Conservation (phyloP, 2,797 vertebrate genomes). For the Benthosema pterotum region DNA sequence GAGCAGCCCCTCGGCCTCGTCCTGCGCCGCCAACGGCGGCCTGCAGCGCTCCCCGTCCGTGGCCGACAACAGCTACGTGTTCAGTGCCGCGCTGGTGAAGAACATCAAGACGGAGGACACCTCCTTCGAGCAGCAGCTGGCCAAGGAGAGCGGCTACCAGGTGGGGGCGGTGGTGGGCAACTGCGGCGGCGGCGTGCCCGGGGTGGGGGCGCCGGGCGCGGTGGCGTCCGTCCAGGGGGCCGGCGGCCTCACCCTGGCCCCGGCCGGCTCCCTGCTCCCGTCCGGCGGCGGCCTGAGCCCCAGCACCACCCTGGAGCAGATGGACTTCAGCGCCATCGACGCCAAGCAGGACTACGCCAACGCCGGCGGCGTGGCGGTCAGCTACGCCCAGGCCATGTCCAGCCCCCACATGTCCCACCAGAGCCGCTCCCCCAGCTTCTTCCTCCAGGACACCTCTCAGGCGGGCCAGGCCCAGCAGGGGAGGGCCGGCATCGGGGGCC, state of each 20-base stretch:
- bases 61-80: slow-evolving; percentile 79
- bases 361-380: slow-evolving; percentile 64
- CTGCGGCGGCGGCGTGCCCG: slow-evolving; percentile 75
- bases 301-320: slow-evolving; percentile 98
- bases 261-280: slow-evolving; percentile 89
- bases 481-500: slow-evolving; percentile 70
- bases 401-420: slow-evolving; percentile 93
- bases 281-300: slow-evolving; percentile 97
- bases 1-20: slow-evolving; percentile 84
- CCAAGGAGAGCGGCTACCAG: slow-evolving; percentile 87
- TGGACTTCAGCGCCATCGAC: slow-evolving; percentile 99
- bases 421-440: slow-evolving; percentile 96
- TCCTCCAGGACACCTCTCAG: slow-evolving; percentile 93
- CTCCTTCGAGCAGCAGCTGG: slow-evolving; percentile 97
- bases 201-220: slow-evolving; percentile 84
- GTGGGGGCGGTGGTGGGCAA: slow-evolving; percentile 77
- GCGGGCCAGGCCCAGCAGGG: slow-evolving; percentile 78
- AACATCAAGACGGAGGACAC: slow-evolving; percentile 98
- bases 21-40: slow-evolving; percentile 74
- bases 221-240: slow-evolving; percentile 82
- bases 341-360: slow-evolving; percentile 95
- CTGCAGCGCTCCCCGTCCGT: slow-evolving; percentile 79
- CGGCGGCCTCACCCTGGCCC: slow-evolving; percentile 85
- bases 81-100: slow-evolving; percentile 89
- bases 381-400: slow-evolving; percentile 90